Evolutionary conservation across 1,140 invertebrate species (phyloP), one percentile per base, ranked within the genome.

Genomic region (Drosophila sucinea): DNA sequence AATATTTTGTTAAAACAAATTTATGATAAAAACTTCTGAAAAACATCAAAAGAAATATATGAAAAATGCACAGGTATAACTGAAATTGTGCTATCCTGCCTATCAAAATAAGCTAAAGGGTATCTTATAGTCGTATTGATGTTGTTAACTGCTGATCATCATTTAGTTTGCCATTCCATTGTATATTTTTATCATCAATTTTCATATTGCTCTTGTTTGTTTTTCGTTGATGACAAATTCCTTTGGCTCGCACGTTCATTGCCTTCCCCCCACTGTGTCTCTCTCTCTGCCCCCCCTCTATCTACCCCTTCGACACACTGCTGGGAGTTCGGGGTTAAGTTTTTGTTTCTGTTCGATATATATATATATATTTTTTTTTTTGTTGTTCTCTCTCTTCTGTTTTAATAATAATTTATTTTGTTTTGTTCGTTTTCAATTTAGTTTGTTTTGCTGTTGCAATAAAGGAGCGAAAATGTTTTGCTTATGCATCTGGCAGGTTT

Each of bases 351-450:
- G 44, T 47, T 25, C 44, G 7, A 47, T 23, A 47, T 47, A 7
- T 44, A 17, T 44, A 7, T 44, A 17, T 17, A 23, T 47, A 23
- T 47, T 8, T 27, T 3, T 51, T 51, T 27, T 3, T 51, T 27
- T 25, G 0, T 51, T 51, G 23, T 51, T 23, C 10, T 25, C 17
- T 47, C 17, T 44, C 41, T 51, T 51, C 44, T 51, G 44, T 51
- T 51, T 51, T 51, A 51, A 51, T 51, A 51, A 51, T 51, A 51
- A 51, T 51, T 51, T 27, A 51, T 51, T 51, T 51, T 51, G 44
- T 51, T 27, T 51, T 23, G 44, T 51, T 27, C 10, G 44, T 51
- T 51, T 51, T 8, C 23, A 51, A 27, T 51, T 51, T 51, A 51
- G 44, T 51, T 51, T 51, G 2, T 51, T 51, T 51, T 51, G 44